Conservation (phyloP, 1,140 invertebrate genomes). For the Drosophila triauraria region DNA sequence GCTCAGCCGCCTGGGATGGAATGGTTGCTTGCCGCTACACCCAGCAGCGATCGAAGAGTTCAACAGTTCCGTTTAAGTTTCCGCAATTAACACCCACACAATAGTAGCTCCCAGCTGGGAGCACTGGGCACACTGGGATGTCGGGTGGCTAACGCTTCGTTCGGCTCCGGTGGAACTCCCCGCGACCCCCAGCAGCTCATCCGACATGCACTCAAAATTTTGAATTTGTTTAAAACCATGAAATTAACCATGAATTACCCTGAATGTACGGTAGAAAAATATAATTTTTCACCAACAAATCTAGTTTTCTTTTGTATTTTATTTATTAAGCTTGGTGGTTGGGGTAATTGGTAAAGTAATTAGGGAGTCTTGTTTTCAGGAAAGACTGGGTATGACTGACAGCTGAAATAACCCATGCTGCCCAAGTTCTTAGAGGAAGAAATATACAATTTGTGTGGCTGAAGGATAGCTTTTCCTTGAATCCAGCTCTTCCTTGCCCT, state of each 20-base stretch:
- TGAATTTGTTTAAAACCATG: conserved; percentile 64
- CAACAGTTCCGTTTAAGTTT: conserved; percentile 53
- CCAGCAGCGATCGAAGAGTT: conserved; percentile 44
- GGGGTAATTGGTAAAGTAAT: no score
- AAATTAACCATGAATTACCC: conserved; percentile 55
- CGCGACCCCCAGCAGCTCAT: conserved; percentile 14
- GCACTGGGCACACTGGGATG: conserved; percentile 10
- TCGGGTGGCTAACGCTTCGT: conserved; percentile 20
- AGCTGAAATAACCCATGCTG: no score
- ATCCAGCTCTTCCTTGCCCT: no score
- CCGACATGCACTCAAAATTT: conserved; percentile 69
- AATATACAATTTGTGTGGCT: no score
- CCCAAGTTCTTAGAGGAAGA: no score
- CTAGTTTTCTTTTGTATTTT: not conserved
- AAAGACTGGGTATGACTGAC: no score
- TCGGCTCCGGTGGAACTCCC: conserved; percentile 46
- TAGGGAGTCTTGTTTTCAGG: no score
- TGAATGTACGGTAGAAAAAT: conserved; percentile 72
- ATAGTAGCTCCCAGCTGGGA: conserved; percentile 9
- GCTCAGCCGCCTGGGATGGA: conserved; percentile 25
- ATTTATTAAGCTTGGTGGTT: no score
- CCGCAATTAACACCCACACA: conserved; percentile 36
- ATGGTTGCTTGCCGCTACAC: conserved; percentile 17
- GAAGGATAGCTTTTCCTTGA: no score
- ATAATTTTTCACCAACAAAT: conserved; percentile 63